Conservation (phyloP, 2,888 invertebrate genomes). For the Drosophila crucigera region DNA sequence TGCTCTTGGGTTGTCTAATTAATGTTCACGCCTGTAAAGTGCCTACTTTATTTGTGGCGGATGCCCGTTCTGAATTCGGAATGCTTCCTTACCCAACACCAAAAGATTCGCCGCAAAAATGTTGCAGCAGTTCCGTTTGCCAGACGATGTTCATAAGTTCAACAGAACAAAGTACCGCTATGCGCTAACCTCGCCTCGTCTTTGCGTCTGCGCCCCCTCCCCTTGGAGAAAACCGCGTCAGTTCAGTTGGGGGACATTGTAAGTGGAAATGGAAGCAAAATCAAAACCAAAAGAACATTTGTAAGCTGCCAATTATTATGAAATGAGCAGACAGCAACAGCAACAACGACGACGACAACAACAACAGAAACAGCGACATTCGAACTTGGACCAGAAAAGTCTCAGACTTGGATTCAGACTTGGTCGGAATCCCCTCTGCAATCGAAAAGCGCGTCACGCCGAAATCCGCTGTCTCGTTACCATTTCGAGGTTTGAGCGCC, state of each 20-base stretch:
- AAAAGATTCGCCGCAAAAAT: conserved; percentile 58
- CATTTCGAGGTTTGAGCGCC: conserved; percentile 70
- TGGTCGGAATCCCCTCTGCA: conserved; percentile 21
- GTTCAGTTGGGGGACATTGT: conserved; percentile 33
- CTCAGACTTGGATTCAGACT: conserved; percentile 4
- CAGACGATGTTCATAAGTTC: conserved; percentile 56
- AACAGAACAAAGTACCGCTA: conserved; percentile 73
- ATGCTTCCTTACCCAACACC: not conserved
- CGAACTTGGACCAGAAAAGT: conserved; percentile 35
- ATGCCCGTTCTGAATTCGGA: conserved; percentile 62
- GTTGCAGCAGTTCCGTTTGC: conserved; percentile 36
- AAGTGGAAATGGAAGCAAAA: conserved; percentile 55
- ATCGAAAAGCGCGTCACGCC: conserved; percentile 76
- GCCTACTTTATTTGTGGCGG: conserved; percentile 70
- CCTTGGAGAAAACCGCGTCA: conserved; percentile 53
- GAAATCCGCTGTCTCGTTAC: conserved; percentile 73
- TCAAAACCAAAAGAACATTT: conserved; percentile 76
- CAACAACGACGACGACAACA: conserved; percentile 17
- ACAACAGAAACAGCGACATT: conserved; percentile 55
- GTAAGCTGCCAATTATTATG: conserved; percentile 79
- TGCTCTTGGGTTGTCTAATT: conserved; percentile 65
- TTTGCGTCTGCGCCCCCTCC: not conserved
- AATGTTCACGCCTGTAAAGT: conserved; percentile 74
- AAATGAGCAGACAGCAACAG: conserved; percentile 58
- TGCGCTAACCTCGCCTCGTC: conserved; percentile 8